Percentiles rank a stretch among this genome's conserved stretches.
These are phyloP conservation scores for Pterocles burchelli DNA, from an alignment of 2,113 vertebrate genomes.

Conservation along the genomic window DNA sequence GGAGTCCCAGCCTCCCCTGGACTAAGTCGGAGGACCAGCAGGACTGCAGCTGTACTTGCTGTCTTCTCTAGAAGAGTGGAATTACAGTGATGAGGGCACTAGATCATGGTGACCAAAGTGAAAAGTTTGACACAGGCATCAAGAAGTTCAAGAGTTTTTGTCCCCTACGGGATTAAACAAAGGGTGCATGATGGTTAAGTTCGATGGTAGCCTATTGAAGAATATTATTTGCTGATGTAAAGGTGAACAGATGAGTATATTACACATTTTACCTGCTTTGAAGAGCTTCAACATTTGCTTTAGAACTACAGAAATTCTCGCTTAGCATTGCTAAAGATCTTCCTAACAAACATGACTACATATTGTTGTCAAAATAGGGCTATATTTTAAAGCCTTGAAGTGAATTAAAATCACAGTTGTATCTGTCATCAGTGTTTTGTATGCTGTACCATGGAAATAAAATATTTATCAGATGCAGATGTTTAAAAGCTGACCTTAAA, in stretches of 20 bases:
- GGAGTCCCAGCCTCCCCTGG: not conserved
- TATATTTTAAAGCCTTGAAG: not conserved
- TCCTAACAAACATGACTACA: not conserved
- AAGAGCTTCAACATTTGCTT: not conserved
- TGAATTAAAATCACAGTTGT: not conserved
- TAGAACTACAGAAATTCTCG: not conserved
- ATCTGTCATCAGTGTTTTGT: not conserved
- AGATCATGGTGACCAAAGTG: not conserved
- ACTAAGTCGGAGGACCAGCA: not conserved
- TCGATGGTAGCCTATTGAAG: not conserved
- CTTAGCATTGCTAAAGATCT: not conserved
- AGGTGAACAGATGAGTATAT: not conserved
- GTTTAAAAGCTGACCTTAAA: conserved; percentile 39
- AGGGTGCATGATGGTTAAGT: not conserved
- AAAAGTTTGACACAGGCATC: not conserved
- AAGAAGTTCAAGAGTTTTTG: not conserved
- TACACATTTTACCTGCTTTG: not conserved
- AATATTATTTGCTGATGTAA: not conserved
- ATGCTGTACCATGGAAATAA: not conserved
- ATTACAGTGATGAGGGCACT: not conserved
- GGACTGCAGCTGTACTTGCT: not conserved
- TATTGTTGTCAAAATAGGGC: not conserved
- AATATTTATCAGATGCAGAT: conserved; percentile 15
- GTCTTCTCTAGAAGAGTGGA: not conserved
- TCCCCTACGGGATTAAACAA: not conserved